Percentiles rank a stretch among this genome's conserved stretches.
Conservation (phyloP, 1,140 invertebrate genomes). For the Theocolax elegans region DNA sequence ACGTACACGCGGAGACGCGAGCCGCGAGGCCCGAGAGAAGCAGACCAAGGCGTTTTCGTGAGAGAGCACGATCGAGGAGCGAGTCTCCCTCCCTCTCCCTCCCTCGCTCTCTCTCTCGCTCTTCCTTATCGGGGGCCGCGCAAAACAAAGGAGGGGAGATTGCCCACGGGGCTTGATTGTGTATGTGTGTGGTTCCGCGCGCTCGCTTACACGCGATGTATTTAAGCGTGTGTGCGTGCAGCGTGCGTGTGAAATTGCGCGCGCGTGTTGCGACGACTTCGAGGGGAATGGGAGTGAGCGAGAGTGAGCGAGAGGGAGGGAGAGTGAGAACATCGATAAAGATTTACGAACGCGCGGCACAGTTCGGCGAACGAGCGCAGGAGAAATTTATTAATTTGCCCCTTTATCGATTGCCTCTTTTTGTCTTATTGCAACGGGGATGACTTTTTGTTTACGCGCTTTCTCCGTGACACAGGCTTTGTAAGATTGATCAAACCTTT, state of each 20-base stretch:
- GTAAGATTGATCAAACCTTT: too few species aligned
- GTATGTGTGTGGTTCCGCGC: too few species aligned
- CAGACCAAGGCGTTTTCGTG: not conserved
- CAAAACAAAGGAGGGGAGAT: not conserved
- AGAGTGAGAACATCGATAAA: constrained; percentile 6
- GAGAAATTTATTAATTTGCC: constrained; percentile 17
- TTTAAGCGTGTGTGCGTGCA: not conserved
- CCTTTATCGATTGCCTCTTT: constrained; percentile 2
- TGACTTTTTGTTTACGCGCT: not conserved
- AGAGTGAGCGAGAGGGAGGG: too few species aligned
- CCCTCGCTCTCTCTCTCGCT: too few species aligned
- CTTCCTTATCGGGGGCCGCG: constrained; percentile 24
- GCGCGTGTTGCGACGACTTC: too few species aligned
- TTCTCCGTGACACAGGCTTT: too few species aligned
- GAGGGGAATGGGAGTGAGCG: too few species aligned
- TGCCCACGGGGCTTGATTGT: not conserved
- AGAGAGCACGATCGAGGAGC: constrained; percentile 1
- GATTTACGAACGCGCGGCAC: not conserved
- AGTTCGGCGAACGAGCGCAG: not conserved
- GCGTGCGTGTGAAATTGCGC: not conserved
- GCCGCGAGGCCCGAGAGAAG: too few species aligned
- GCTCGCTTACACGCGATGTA: too few species aligned
- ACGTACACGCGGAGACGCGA: not conserved
- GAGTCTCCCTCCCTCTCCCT: too few species aligned
- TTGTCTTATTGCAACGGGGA: not conserved